These are phyloP conservation scores for Oostethus manadensis DNA, from an alignment of 2,113 vertebrate species.

Conservation along the genomic window DNA sequence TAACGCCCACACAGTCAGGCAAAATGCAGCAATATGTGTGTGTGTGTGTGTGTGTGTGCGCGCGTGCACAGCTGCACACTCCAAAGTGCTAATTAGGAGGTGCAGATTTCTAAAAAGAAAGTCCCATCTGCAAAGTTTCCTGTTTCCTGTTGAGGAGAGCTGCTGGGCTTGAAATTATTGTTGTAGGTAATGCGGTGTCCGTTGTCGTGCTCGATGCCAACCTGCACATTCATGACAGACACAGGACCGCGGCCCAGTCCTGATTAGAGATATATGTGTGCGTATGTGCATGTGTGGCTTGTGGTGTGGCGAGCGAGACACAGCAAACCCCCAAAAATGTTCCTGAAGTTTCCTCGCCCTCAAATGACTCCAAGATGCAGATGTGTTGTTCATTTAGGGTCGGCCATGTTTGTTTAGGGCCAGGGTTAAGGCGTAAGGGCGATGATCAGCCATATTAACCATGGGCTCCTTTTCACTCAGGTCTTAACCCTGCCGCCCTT, in stretches of 20 bases:
- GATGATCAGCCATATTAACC: slow-evolving; percentile 61
- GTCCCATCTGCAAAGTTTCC: slow-evolving; percentile 42
- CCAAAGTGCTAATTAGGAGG: slow-evolving; percentile 42
- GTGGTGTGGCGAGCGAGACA: slow-evolving; percentile 43
- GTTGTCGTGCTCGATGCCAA: slow-evolving; percentile 45
- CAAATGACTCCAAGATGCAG: slow-evolving; percentile 66
- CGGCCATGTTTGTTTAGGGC: slow-evolving; percentile 60
- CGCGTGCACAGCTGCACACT: slow-evolving; percentile 2
- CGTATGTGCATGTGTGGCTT: slow-evolving; percentile 18
- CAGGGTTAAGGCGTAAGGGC: slow-evolving; percentile 49
- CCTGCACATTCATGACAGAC: slow-evolving; percentile 42
- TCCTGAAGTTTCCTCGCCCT: slow-evolving; percentile 55
- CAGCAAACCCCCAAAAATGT: slow-evolving; percentile 43
- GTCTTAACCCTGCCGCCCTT: slow-evolving; percentile 54
- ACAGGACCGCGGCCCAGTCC: slow-evolving; percentile 39
- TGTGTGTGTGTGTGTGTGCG: not conserved
- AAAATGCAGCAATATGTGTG: slow-evolving; percentile 7
- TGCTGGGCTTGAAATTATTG: slow-evolving; percentile 27
- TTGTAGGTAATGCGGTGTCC: slow-evolving; percentile 28
- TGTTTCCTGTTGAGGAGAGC: slow-evolving; percentile 62
- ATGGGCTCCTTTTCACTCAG: slow-evolving; percentile 54
- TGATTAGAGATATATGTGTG: slow-evolving; percentile 5
- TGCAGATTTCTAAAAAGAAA: slow-evolving; percentile 33
- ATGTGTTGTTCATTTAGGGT: slow-evolving; percentile 59
- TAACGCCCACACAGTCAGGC: slow-evolving; percentile 23